These are phyloP conservation scores for Plutomurus gul DNA, from an alignment of 1,140 invertebrate genomes.

Conservation along the genomic window DNA sequence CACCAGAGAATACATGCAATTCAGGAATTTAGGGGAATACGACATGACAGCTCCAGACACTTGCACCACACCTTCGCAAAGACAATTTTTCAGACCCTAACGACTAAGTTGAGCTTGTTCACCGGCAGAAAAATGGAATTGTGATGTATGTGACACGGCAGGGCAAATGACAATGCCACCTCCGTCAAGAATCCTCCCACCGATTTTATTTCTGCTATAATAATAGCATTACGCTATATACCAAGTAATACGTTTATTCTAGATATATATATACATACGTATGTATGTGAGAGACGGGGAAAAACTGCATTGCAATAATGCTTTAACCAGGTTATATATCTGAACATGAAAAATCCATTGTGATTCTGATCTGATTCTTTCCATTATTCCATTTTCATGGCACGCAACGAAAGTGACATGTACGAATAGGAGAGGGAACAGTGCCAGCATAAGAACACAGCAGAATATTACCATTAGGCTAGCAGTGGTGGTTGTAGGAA, in stretches of 20 bases:
- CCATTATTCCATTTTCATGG: constrained; percentile 29
- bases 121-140: constrained; percentile 6
- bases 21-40: neutral
- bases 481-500: no score
- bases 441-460: neutral
- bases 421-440: neutral
- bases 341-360: constrained; percentile 20
- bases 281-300: no score
- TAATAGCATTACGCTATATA: neutral
- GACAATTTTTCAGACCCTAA: constrained; percentile 1
- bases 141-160: constrained; percentile 2
- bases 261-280: neutral
- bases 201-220: neutral
- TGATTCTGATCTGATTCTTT: constrained; percentile 29
- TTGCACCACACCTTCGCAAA: constrained; percentile 14
- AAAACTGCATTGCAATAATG: no score
- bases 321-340: no score
- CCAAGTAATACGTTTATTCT: neutral
- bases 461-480: neutral
- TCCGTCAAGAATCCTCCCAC: neutral
- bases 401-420: constrained; percentile 8
- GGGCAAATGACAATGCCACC: constrained; percentile 14
- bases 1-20: neutral
- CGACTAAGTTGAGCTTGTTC: neutral
- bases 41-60: constrained; percentile 18